phyloP scores from a whole-genome alignment of 2,888 invertebrate genomes.

The Phania funesta region DNA sequence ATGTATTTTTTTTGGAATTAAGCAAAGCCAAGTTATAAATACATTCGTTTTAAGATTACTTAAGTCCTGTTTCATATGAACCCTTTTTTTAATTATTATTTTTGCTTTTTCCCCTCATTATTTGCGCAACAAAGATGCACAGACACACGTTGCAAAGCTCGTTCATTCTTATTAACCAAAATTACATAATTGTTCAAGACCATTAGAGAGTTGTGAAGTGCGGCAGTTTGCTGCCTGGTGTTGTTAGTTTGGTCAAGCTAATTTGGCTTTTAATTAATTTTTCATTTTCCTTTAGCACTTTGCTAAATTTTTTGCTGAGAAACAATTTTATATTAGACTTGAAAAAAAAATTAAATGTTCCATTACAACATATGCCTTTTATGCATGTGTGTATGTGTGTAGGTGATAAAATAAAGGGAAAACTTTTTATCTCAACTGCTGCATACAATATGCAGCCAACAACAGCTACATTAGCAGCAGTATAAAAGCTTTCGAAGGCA shows the following conservation, averaged over 20 bases:
- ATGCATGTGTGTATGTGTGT: constrained; percentile 31
- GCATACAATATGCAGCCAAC: constrained; percentile 31
- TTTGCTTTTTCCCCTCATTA: neutral
- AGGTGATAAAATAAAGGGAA: constrained; percentile 58
- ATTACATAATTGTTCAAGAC: constrained; percentile 44
- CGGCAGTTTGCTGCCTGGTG: constrained; percentile 7
- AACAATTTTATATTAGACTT: constrained; percentile 15
- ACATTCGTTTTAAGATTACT: no score
- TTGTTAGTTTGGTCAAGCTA: constrained; percentile 61
- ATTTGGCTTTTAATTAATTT: constrained; percentile 67
- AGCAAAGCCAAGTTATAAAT: no score
- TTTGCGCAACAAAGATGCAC: neutral
- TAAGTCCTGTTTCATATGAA: no score
- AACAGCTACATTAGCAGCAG: neutral
- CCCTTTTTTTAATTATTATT: no score
- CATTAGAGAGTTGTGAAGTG: constrained; percentile 7
- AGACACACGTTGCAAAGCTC: constrained; percentile 7
- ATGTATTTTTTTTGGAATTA: no score
- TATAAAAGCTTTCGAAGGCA: neutral
- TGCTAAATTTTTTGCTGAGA: constrained; percentile 6
- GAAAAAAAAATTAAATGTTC: neutral
- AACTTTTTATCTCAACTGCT: constrained; percentile 57
- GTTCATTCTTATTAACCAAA: constrained; percentile 30
- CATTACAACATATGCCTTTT: constrained; percentile 59
- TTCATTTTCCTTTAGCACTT: constrained; percentile 2